Conservation (phyloP, 2,888 invertebrate genomes). For the Muscina levida region DNA sequence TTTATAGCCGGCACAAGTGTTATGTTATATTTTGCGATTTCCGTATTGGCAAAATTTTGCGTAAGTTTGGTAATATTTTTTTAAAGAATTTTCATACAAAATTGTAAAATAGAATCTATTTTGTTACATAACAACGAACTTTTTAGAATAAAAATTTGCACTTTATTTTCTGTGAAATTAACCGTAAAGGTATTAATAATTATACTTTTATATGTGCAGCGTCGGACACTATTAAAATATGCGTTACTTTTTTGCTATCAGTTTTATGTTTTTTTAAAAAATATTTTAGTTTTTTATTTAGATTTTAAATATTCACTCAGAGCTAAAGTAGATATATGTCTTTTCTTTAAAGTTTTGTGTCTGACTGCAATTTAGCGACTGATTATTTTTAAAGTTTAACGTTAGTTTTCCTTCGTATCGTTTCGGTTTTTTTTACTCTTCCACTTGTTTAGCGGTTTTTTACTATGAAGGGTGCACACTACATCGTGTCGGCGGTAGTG, state of each 20-base stretch:
- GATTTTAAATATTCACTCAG: neutral
- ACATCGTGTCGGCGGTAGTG: too few species aligned
- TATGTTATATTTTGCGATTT: neutral
- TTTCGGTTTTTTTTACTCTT: slow-evolving; percentile 37
- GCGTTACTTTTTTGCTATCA: too few species aligned
- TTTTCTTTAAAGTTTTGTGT: slow-evolving; percentile 41
- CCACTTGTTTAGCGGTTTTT: slow-evolving; percentile 16
- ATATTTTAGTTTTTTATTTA: too few species aligned
- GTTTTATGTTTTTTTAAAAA: too few species aligned
- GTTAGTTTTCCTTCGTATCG: slow-evolving; percentile 40
- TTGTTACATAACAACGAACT: slow-evolving; percentile 8
- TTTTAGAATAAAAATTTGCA: neutral
- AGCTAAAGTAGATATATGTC: too few species aligned
- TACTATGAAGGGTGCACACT: neutral
- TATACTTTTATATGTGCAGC: too few species aligned
- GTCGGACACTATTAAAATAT: too few species aligned
- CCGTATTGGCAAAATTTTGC: slow-evolving; percentile 1
- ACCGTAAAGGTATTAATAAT: too few species aligned
- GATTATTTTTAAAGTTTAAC: slow-evolving; percentile 63
- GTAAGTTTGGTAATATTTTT: slow-evolving; percentile 12
- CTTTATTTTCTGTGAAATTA: too few species aligned
- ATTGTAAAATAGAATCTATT: slow-evolving; percentile 7
- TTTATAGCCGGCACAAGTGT: slow-evolving; percentile 12
- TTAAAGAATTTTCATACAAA: neutral
- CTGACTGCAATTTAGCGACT: slow-evolving; percentile 58